A percentile compares a stretch with the other conserved stretches of the same genome.
Evolutionary conservation across 2,113 vertebrate species (phyloP).

Genomic region (Gavia stellata): DNA sequence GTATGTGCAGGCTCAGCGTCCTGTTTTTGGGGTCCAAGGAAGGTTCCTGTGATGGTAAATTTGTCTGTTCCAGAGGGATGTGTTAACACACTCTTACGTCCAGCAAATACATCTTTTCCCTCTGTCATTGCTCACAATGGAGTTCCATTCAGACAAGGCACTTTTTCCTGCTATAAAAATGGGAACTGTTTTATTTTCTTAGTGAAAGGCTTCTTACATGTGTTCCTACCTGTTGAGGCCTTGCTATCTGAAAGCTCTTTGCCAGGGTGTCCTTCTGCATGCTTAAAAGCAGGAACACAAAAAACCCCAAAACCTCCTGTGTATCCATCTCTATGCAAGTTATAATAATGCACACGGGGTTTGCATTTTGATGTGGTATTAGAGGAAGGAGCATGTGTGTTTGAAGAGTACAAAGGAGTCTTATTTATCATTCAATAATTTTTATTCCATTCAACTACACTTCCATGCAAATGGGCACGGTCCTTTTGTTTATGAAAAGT

Average conservation of each 20-base stretch:
- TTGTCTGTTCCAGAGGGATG: not conserved
- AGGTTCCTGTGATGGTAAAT: not conserved
- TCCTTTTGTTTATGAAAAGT: not conserved
- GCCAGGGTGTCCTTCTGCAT: not conserved
- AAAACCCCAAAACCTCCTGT: accelerated
- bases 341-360: not conserved
- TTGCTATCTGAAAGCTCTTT: not conserved
- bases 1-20: not conserved
- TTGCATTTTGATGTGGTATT: not conserved
- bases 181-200: not conserved
- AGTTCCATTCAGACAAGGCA: not conserved
- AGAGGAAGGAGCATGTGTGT: not conserved
- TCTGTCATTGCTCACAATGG: not conserved
- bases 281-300: not conserved
- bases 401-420: not conserved
- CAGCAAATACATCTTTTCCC: not conserved
- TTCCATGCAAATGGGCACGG: not conserved
- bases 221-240: not conserved
- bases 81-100: accelerated
- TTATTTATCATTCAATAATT: not conserved
- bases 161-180: not conserved
- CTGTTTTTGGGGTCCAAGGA: not conserved
- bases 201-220: not conserved
- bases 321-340: not conserved
- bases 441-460: not conserved